phyloP scores from a whole-genome alignment of 2,888 invertebrate genomes.

The Panorpa germanica region DNA sequence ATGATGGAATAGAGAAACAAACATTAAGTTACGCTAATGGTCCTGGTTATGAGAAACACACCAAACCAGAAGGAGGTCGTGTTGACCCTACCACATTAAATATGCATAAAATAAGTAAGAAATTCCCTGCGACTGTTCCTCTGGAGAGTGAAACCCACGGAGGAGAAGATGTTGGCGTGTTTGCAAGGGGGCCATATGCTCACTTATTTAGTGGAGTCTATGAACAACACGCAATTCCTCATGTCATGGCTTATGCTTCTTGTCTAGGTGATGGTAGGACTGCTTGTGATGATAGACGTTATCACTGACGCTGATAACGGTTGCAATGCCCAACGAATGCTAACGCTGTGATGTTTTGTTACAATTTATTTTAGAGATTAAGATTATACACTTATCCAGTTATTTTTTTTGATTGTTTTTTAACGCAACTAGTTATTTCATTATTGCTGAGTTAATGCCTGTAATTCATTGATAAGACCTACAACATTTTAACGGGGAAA shows the following conservation, averaged over 20 bases:
- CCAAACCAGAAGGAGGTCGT: slow-evolving; percentile 13
- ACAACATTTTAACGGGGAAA: too few species aligned
- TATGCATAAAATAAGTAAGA: too few species aligned
- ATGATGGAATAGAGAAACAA: slow-evolving; percentile 39
- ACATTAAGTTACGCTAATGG: slow-evolving; percentile 61
- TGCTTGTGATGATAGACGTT: too few species aligned
- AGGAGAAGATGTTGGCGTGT: slow-evolving; percentile 62
- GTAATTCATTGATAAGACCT: too few species aligned
- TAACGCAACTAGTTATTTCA: too few species aligned
- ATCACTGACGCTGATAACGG: too few species aligned
- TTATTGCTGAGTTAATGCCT: too few species aligned
- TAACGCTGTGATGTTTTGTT: too few species aligned
- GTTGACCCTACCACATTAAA: slow-evolving; percentile 16
- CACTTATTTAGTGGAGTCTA: slow-evolving; percentile 37
- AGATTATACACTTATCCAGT: too few species aligned
- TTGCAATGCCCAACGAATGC: too few species aligned
- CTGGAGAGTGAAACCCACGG: slow-evolving; percentile 48
- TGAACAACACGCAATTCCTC: slow-evolving; percentile 37
- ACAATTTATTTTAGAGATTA: too few species aligned
- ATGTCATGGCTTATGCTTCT: slow-evolving; percentile 22
- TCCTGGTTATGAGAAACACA: slow-evolving; percentile 30
- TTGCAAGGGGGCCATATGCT: slow-evolving; percentile 39
- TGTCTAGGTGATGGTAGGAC: slow-evolving; percentile 19
- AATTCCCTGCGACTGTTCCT: slow-evolving; percentile 42
- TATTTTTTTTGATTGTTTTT: too few species aligned